phyloP scores from a whole-genome alignment of 2,888 invertebrate genomes.

The Capitulum mitella region DNA sequence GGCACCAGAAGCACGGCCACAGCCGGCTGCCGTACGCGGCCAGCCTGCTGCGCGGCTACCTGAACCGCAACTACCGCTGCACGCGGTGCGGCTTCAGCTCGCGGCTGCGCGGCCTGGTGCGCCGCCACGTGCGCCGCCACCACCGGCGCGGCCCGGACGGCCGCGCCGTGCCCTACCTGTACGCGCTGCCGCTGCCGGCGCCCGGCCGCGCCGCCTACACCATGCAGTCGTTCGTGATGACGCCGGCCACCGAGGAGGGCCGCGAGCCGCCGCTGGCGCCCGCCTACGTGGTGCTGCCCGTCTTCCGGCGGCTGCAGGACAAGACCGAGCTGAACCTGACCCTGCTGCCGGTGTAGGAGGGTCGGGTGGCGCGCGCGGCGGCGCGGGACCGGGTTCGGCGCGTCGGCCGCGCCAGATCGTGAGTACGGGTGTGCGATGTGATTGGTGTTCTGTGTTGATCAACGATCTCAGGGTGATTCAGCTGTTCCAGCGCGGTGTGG shows the following conservation, averaged over 20 bases:
- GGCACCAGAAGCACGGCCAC: slow-evolving; percentile 23
- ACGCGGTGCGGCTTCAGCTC: slow-evolving; percentile 11
- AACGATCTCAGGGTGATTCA: slow-evolving; percentile 14
- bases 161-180: neutral
- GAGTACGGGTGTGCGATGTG: neutral
- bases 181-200: slow-evolving; percentile 11
- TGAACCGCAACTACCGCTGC: neutral
- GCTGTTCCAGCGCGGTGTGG: neutral
- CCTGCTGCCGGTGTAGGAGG: neutral
- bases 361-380: neutral
- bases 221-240: slow-evolving; percentile 17
- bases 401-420: too few species aligned
- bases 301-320: neutral
- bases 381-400: too few species aligned
- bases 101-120: neutral
- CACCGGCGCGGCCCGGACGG: slow-evolving; percentile 8
- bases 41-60: slow-evolving; percentile 17
- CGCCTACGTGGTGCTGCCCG: slow-evolving; percentile 1
- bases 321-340: neutral
- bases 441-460: neutral
- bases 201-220: neutral
- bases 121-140: neutral
- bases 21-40: neutral
- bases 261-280: neutral
- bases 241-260: neutral